Base-by-base conservation (phyloP, 2,797 vertebrate species). In the Acropternis orthonyx region DNA sequence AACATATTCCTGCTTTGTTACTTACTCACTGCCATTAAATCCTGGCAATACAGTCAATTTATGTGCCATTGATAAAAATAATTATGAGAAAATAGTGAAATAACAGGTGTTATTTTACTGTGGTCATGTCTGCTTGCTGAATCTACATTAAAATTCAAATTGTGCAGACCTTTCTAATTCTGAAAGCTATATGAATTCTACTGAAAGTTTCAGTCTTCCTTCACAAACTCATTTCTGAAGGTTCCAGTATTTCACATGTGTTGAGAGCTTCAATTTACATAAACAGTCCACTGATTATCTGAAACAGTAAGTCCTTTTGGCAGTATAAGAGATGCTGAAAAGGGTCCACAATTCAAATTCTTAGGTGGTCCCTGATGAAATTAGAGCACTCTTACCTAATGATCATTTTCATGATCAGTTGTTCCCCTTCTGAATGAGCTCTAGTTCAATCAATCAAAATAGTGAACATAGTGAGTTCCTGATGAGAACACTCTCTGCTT, bases 141-240 rank as follows among this genome's bases (percentile, higher is more conserved):
- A 94, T 72, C 30, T 87, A 89, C 22, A 87, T 81, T 84, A 88
- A 89, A 81, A 94, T 92, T 95, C 66, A 94, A 77, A 95, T 79
- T 69, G 7, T 66, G 39, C 56, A 92, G 49, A 93, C 62, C 44
- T 84, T 54, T 68, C 83, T 91, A 91, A 93, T 85, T 89, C 71
- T 78, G n/a, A 79, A 92, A 88, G 16, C 41, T 81, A 58, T 52
- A 24, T 84, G 36, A 26, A 74, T 83, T 95, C 67, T 61, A 65
- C n/a, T 7, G 17, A 88, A 87, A 90, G 72, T 73, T 83, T 91
- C 22, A 58, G 43, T 62, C 44, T 91, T 72, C 44, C n/a, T 89
- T 88, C 37, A 82, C 51, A 80, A 81, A 65, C 9, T 66, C 6
- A 39, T 51, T 86, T 82, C 59, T 66, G 28, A 88, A 56, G 17